Conservation (phyloP, 2,797 vertebrate genomes). For the Lerista edwardsae region DNA sequence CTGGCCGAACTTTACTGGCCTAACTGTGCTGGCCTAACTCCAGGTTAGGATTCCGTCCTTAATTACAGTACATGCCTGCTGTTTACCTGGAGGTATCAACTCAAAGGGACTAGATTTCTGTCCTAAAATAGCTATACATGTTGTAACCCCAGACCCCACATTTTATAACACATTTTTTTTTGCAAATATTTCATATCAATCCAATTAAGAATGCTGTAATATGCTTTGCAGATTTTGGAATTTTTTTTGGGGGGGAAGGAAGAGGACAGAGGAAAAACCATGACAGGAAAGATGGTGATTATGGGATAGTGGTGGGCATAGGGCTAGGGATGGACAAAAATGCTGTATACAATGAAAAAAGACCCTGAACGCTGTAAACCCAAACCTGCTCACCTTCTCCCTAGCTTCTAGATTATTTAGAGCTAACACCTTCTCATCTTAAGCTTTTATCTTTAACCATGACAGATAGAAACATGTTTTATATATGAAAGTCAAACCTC, state of each 20-base stretch:
- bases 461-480: background rate
- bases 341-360: background rate
- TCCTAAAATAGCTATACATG: background rate
- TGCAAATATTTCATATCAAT: background rate
- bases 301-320: background rate
- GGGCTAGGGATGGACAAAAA: background rate
- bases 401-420: background rate
- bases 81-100: background rate
- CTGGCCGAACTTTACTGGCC: no score
- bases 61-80: background rate
- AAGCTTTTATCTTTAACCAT: background rate
- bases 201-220: background rate
- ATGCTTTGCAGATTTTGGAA: background rate
- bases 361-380: background rate
- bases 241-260: background rate
- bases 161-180: background rate
- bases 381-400: background rate
- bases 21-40: no score
- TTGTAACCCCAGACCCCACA: background rate
- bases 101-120: background rate
- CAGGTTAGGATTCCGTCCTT: no score
- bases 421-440: background rate
- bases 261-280: background rate
- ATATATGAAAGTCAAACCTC: constrained; percentile 12
- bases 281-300: background rate